A percentile compares a stretch with the other conserved stretches of the same genome.
These are phyloP conservation scores for Graphium colonna DNA, from an alignment of 2,888 invertebrate genomes.

Conservation along the genomic window DNA sequence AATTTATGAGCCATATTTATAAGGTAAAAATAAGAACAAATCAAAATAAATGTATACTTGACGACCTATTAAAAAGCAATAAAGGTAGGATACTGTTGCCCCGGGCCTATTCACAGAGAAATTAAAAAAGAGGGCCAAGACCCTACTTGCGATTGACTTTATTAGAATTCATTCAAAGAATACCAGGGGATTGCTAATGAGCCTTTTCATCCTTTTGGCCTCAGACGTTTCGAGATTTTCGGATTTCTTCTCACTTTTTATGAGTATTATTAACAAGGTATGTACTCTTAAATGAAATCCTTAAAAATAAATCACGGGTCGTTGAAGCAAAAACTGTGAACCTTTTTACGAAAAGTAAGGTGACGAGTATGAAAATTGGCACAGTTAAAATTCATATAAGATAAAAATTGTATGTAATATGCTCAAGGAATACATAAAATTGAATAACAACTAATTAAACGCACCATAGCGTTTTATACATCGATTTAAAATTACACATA, in stretches of 20 bases:
- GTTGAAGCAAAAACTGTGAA: too few relatives aligned
- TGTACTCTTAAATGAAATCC: too few relatives aligned
- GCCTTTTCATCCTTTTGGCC: constrained; percentile 45
- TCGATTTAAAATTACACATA: too few relatives aligned
- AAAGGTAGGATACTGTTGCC: constrained; percentile 42
- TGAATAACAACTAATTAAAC: too few relatives aligned
- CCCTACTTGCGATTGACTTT: constrained; percentile 60
- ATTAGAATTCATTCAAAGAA: constrained; percentile 67
- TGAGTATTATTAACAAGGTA: too few relatives aligned
- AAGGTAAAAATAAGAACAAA: neutral
- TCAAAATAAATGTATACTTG: neutral
- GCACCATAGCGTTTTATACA: too few relatives aligned
- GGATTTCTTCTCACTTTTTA: constrained; percentile 14
- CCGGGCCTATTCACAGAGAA: constrained; percentile 43
- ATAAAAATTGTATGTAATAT: neutral
- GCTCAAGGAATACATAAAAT: too few relatives aligned
- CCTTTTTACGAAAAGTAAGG: too few relatives aligned
- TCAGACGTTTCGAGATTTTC: constrained; percentile 32
- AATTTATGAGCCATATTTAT: too few relatives aligned
- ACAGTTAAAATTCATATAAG: neutral
- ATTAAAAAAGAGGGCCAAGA: constrained; percentile 51
- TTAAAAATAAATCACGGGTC: too few relatives aligned
- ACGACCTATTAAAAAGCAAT: constrained; percentile 37
- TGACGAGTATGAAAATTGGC: too few relatives aligned
- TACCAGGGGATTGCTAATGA: constrained; percentile 56